Evolutionary conservation across 2,113 vertebrate species (phyloP), one percentile per base, ranked within the genome.

Genomic region (Thalassarche chlororhynchos): DNA sequence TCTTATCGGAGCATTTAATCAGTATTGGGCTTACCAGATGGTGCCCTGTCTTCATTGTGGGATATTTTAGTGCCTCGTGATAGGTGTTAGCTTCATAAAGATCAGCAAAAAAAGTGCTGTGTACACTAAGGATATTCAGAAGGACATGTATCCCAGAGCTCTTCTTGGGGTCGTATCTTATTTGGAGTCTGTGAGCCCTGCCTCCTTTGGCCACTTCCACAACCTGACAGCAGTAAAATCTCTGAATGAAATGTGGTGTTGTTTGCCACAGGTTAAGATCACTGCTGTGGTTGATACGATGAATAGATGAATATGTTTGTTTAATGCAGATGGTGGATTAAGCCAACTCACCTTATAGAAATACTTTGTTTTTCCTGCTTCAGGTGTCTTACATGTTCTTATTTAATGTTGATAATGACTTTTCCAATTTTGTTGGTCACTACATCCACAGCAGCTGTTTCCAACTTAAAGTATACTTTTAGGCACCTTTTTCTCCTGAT

Each of bases 201-300:
- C 36, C 28, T 91, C 14, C 49, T 76, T 82, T 55, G 20, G 12
- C 25, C 31, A 12, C 40, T 74, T 83, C 21, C 6, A 26, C 25
- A 34, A n/a, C 8, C 34, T 18, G 12, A 51, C 19, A 68, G 34
- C 44, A 65, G 62, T n/a, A 17, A 44, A 28, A 36, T n/a, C 44
- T 58, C 29, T 28, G 38, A 69, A 24, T 49, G 52, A 8, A 77
- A 28, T 0, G 0, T 49, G 16, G 1, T 68, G 44, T 3, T 38
- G 15, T 49, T 95, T 87, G 57, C 62, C 38, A 47, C 49, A 26
- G 40, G 9, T 24, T 52, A 24, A 85, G n/a, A n/a, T 83, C 23
- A 6, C 14, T 77, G 58, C 61, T 79, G 52, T 42, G 44, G 6
- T 42, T 31, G 42, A n/a, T 52, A 6, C 10, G 28, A 44, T 40